phyloP scores from a whole-genome alignment of 2,888 invertebrate species.

The Eristalis tenax region DNA sequence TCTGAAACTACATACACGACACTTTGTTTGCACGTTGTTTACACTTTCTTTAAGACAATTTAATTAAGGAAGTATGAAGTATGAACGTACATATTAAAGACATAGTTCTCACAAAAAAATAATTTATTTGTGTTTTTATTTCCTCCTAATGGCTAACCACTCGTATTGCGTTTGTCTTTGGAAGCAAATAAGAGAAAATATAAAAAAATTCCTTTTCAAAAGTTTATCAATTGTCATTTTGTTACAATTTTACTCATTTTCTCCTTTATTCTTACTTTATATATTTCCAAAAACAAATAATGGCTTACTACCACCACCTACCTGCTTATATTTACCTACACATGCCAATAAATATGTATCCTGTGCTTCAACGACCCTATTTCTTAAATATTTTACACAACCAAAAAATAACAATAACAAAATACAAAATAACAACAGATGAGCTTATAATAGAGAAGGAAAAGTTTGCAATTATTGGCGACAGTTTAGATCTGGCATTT shows the following conservation, averaged over 20 bases:
- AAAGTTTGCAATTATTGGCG: slow-evolving; percentile 94
- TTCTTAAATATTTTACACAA: slow-evolving; percentile 4
- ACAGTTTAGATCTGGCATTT: slow-evolving; percentile 96
- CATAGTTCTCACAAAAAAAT: slow-evolving; percentile 51
- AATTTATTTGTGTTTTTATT: slow-evolving; percentile 56
- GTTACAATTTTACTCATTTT: slow-evolving; percentile 37
- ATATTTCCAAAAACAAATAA: slow-evolving; percentile 29
- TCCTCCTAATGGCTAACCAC: slow-evolving; percentile 20
- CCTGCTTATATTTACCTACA: slow-evolving; percentile 47
- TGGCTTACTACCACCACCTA: slow-evolving; percentile 54
- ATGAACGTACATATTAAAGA: slow-evolving; percentile 65
- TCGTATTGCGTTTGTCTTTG: not conserved
- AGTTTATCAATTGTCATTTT: not conserved
- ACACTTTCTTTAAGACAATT: slow-evolving; percentile 59
- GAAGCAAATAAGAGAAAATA: slow-evolving; percentile 16
- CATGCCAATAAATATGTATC: slow-evolving; percentile 32
- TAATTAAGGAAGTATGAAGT: slow-evolving; percentile 52
- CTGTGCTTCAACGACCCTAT: slow-evolving; percentile 51
- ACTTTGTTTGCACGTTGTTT: slow-evolving; percentile 42
- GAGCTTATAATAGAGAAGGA: slow-evolving; percentile 94
- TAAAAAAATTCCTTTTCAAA: slow-evolving; percentile 11
- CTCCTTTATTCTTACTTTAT: slow-evolving; percentile 53
- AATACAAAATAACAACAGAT: slow-evolving; percentile 82
- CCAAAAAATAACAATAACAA: slow-evolving; percentile 13
- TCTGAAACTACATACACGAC: slow-evolving; percentile 12